phyloP scores from a whole-genome alignment of 2,888 invertebrate species.

The Nephrotoma flavescens region DNA sequence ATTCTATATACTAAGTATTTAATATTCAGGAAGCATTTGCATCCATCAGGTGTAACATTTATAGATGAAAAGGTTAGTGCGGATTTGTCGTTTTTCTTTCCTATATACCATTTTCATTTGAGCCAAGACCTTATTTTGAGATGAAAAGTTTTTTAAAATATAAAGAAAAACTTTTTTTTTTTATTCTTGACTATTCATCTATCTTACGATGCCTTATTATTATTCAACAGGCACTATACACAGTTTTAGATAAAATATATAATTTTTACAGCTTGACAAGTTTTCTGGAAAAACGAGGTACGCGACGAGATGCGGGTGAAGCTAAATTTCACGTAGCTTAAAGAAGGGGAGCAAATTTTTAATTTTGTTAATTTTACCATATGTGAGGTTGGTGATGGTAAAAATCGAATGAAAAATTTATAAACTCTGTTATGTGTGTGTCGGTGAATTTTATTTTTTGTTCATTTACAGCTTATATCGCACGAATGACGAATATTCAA shows the following conservation, averaged over 20 bases:
- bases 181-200: background rate
- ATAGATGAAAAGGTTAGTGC: background rate
- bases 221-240: background rate
- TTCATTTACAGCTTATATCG: too few relatives aligned
- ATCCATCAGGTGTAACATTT: background rate
- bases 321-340: background rate
- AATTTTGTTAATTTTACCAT: background rate
- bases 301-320: background rate
- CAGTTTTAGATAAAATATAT: background rate
- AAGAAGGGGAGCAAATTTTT: background rate
- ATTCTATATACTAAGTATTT: background rate
- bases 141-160: background rate
- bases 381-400: background rate
- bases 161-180: background rate
- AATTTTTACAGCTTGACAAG: background rate
- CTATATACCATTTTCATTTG: too few relatives aligned
- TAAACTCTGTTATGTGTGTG: too few relatives aligned
- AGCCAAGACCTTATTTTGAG: background rate
- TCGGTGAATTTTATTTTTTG: too few relatives aligned
- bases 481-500: too few relatives aligned
- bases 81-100: background rate
- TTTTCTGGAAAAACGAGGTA: background rate
- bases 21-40: background rate
- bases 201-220: background rate
- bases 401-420: too few relatives aligned